Base-by-base conservation (phyloP, 2,113 vertebrate species). In the Eira barbara region DNA sequence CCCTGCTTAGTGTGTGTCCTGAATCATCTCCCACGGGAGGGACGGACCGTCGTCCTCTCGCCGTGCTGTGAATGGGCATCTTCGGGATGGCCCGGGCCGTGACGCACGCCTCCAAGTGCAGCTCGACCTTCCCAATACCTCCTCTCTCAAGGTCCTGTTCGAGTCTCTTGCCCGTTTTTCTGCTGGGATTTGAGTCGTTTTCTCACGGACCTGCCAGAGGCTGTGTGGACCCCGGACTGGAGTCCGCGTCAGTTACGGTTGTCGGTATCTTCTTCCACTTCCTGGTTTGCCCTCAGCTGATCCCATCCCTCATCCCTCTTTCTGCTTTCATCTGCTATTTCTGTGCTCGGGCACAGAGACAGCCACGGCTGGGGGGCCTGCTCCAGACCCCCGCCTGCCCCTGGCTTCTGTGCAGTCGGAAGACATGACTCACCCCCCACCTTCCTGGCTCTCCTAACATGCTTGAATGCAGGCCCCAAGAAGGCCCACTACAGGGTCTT, bases 11-110 rank as follows among this genome's bases (percentile, higher is more conserved):
- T 5, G 0, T 4, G n/a, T 7, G 0, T 42, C 65, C 36, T 73
- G 79, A 83, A 6, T 47, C 7, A 23, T 7, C 3, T 21, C 29
- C 69, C 42, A 0, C 1, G 0, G 13, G 10, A 1, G 0, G 42
- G 42, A 31, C 4, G 23, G 29, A 11, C 42, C 17, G 0, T 6
- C 0, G 0, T 4, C 9, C 2, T 39, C 13, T 18, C 1, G 0
- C 1, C 20, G 45, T 8, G 47, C 11, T 7, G 13, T 27, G 27
- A 5, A 14, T 14, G 3, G 3, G 29, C 20, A 0, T 3, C 52
- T 27, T 4, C n/a, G 18, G 42, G 82, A 31, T 1, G 3, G 3
- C 80, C 1, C 25, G 27, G 0, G 39, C 13, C 8, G 2, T 2
- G 47, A 12, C 15, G 27, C 47, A 0, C 49, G 3, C 21, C 52